Base-by-base conservation (phyloP, 2,888 invertebrate species). In the Slavum lentiscoides region DNA sequence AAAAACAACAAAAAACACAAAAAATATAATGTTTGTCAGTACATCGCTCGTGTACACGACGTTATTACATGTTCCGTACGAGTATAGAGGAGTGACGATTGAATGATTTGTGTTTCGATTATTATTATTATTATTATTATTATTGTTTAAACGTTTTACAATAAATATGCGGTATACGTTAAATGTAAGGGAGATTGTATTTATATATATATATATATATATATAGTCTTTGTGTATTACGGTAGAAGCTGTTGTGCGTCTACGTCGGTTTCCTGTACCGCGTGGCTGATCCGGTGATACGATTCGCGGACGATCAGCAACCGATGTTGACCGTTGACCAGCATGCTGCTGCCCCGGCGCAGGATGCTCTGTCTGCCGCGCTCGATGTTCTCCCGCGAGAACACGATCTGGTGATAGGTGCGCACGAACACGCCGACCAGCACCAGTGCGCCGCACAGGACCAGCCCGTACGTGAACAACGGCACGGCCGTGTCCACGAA, bases 381-480 rank as follows among this genome's bases (percentile, higher is more conserved):
- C 85, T 94, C 94, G 15, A 94, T 90, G 43, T 93, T 92, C 86
- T 94, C 93, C 84, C 91, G 91, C 53, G 90, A 89, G 9, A 91
- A 89, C 0, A 93, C 90, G 67, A 92, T 88, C 84, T 90, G 92
- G 85, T 92, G 93, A 88, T 94, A 94, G 0, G 92, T 91, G 85
- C 90, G 91, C 19, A 93, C 88, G 85, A 94, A 91, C 59, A 92
- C 89, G 6, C 89, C 88, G 8, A 91, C 87, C 37, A 94, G 88
- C 39, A 91, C 89, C 69, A 90, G 87, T 6, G 91, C 87, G 0
- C 95, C 94, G 81, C 91, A 87, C 73, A 91, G 86, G 82, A 94
- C 92, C 86, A 92, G 89, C 43, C 92, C 90, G 86, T 93, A 94
- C 2, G 92, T 90, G 74, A 92, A 86, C 19, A 92, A 85, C 0